Conservation (phyloP, 92 coral and sea anemone species). For the Palythoa grandis region DNA sequence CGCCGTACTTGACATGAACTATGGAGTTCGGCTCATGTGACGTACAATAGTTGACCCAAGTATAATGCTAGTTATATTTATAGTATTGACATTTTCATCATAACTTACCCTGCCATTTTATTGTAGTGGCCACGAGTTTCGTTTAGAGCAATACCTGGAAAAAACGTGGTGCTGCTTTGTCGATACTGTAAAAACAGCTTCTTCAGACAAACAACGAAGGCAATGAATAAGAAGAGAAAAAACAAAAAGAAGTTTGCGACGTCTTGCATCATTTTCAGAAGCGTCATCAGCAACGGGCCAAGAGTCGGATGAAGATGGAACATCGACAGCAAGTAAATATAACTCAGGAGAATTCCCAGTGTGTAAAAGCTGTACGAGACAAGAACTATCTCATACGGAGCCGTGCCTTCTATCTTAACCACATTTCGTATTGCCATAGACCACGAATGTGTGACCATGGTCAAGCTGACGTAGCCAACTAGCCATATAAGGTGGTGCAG, state of each 20-base stretch:
- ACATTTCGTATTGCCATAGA: constrained; percentile 12
- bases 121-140: constrained; percentile 9
- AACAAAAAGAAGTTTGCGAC: constrained; percentile 47
- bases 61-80: no score
- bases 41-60: no score
- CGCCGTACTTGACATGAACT: no score
- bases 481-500: constrained; percentile 46
- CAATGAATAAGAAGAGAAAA: constrained; percentile 52
- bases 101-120: constrained; percentile 37
- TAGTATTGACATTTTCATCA: no score
- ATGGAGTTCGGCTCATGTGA: no score
- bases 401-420: constrained; percentile 21
- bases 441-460: neutral
- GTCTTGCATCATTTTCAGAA: constrained; percentile 51
- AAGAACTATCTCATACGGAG: constrained; percentile 30
- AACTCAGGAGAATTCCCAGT: constrained; percentile 48
- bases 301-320: constrained; percentile 34
- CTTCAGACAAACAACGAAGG: constrained; percentile 57
- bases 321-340: constrained; percentile 42
- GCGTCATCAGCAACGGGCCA: constrained; percentile 55
- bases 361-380: constrained; percentile 47
- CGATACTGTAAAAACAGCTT: constrained; percentile 52
- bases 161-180: constrained; percentile 16
- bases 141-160: neutral
- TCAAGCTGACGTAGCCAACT: constrained; percentile 30